phyloP scores from a whole-genome alignment of 2,888 invertebrate genomes.

The Drosophila macrothrix region DNA sequence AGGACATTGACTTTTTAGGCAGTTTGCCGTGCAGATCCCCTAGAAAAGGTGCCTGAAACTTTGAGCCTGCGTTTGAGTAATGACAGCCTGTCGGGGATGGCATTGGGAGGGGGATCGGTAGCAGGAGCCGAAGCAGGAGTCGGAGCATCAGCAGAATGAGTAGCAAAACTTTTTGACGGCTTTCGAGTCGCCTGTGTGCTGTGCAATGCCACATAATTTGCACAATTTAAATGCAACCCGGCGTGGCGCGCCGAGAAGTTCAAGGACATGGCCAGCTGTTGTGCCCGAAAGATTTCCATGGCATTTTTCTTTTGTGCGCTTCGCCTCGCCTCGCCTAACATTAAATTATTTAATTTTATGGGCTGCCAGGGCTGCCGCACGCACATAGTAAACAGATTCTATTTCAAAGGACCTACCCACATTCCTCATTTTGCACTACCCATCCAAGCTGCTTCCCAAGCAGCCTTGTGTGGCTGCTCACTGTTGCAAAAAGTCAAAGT shows the following conservation, averaged over 20 bases:
- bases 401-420: constrained; percentile 23
- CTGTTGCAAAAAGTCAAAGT: constrained; percentile 54
- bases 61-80: constrained; percentile 67
- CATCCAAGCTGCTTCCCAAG: not conserved
- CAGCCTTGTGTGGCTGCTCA: constrained; percentile 1
- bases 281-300: constrained; percentile 31
- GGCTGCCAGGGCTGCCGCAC: constrained; percentile 34
- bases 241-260: constrained; percentile 47
- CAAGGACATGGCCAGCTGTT: constrained; percentile 62
- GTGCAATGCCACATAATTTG: constrained; percentile 66
- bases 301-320: constrained; percentile 31
- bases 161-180: constrained; percentile 62
- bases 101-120: not conserved
- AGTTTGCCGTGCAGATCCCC: constrained; percentile 44
- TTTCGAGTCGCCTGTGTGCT: constrained; percentile 24
- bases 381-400: constrained; percentile 45
- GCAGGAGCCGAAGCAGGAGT: too few species aligned
- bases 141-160: constrained; percentile 2
- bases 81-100: constrained; percentile 37
- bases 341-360: constrained; percentile 73
- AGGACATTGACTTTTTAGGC: constrained; percentile 74
- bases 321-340: constrained; percentile 46
- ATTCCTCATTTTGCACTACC: not conserved
- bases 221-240: constrained; percentile 66
- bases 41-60: constrained; percentile 53